Evolutionary conservation across 1,140 invertebrate genomes (phyloP), one percentile per base, ranked within the genome.

Genomic region (Heliconius eleuchia): DNA sequence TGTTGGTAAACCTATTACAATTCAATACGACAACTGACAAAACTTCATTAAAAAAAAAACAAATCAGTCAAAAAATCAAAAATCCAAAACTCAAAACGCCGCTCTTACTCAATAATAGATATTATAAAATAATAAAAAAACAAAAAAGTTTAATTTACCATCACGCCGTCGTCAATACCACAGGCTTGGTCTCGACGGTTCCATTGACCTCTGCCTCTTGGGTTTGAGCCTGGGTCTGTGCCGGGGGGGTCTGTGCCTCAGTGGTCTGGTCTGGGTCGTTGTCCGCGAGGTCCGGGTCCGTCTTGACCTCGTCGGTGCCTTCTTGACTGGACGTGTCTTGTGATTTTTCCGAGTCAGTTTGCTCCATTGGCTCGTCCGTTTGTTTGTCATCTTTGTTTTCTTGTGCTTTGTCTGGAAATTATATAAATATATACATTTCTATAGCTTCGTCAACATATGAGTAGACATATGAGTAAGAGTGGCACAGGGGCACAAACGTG

Each of bases 251-350:
- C n/a, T 73, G 73, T 39, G 79, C 71, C 19, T 78, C 77, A 7
- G 50, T 66, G 9, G 84, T 76, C 11, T 82, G 76, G 8, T 34
- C 70, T 27, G 70, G 27, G 73, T 77, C 39, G 18, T 39, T 82
- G 27, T 27, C 73, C 23, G 23, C 11, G 18, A 52, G 46, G 27
- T 52, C 42, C 23, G 42, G 39, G 30, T 81, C 80, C 1, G 60
- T 27, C 34, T 75, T 78, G 74, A 77, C 60, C 5, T 79, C 79
- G 74, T 86, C 80, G 27, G 86, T 83, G 23, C 83, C 89, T 9
- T 87, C 89, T 30, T 92, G 89, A 81, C 89, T 90, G 30, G 89
- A 90, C 0, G 89, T 90, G 83, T 92, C 90, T 77, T 89, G 86
- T 37, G 86, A 76, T 70, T 84, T 81, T 19, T 83, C 82, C 0